Conservation (phyloP, 2,797 vertebrate genomes). For the Pogonophryne albipinna region DNA sequence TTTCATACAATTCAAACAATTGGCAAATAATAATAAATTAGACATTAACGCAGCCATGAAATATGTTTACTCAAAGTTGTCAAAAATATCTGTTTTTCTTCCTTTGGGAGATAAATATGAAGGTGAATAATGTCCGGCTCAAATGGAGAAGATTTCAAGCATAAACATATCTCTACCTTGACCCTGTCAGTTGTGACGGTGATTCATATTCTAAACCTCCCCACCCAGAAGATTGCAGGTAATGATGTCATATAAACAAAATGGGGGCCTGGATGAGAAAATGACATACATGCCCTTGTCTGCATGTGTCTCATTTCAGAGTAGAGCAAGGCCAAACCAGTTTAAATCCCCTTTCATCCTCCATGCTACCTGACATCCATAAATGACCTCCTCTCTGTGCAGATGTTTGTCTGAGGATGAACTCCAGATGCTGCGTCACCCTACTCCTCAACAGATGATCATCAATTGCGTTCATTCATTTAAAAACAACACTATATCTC, state of each 20-base stretch:
- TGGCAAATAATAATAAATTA: background rate
- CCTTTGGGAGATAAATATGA: background rate
- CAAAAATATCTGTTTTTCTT: background rate
- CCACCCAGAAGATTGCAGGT: background rate
- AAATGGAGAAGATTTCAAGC: background rate
- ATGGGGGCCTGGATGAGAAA: slow-evolving; percentile 44
- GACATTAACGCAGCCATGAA: fast-evolving
- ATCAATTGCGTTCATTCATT: background rate
- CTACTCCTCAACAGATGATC: slow-evolving; percentile 1
- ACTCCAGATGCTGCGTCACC: slow-evolving; percentile 50
- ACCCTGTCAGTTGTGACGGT: background rate
- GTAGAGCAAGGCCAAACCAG: slow-evolving; percentile 39
- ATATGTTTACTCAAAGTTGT: background rate
- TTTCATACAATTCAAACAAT: background rate
- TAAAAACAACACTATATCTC: background rate
- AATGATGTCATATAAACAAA: slow-evolving; percentile 53
- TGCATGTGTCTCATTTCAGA: slow-evolving; percentile 38
- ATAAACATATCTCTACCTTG: background rate
- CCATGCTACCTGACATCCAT: background rate
- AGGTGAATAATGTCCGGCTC: background rate
- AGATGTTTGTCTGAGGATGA: slow-evolving; percentile 6
- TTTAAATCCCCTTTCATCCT: slow-evolving; percentile 41
- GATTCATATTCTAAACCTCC: background rate
- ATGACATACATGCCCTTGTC: slow-evolving; percentile 46
- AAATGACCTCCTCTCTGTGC: slow-evolving; percentile 21